Evolutionary conservation across 2,797 vertebrate species (phyloP), one percentile per base, ranked within the genome.

Genomic region (Tokudaia muenninki): DNA sequence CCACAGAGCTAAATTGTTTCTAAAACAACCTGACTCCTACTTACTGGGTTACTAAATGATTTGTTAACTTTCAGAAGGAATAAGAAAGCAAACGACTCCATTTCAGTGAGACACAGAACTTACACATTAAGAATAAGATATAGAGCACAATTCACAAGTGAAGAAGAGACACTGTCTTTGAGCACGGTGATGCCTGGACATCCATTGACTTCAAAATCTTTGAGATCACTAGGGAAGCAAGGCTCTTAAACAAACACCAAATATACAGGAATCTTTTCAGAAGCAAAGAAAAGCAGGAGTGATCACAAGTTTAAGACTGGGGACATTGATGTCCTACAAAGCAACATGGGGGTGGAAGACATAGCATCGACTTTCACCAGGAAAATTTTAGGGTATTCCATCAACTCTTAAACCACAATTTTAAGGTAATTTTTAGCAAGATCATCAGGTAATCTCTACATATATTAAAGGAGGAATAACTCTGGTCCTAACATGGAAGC

Each of bases 1-100:
- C 94, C 26, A 86, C 24, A 83, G 50, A 96, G 82, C 92, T 47
- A 80, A 65, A 87, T 13, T 92, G 41, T 94, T 83, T 83, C 67
- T 91, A 78, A 93, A 95, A 91, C 57, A 92, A 78, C 67, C 14
- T 63, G 65, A 74, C 63, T 91, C 74, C 84, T 92, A 24, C 41
- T 83, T 87, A 75, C 6, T 77, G 47, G n/a, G 47, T 94, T 96
- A 87, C 44, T 59, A 41, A 92, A 96, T 92, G n/a, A 72, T 94
- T 94, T 67, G 89, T 22, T 88, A 96, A 78, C 61, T 90, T 96
- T 74, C n/a, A 90, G 37, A 87, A 94, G 26, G 55, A 41, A 88
- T 94, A 94, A 82, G 41, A 94, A 94, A 65, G 50, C 67, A 95
- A 88, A 67, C 81, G 37, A 90, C 14, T 2, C 83, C n/a, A 74